Base-by-base conservation (phyloP, 2,888 invertebrate species). In the Phortica magna region DNA sequence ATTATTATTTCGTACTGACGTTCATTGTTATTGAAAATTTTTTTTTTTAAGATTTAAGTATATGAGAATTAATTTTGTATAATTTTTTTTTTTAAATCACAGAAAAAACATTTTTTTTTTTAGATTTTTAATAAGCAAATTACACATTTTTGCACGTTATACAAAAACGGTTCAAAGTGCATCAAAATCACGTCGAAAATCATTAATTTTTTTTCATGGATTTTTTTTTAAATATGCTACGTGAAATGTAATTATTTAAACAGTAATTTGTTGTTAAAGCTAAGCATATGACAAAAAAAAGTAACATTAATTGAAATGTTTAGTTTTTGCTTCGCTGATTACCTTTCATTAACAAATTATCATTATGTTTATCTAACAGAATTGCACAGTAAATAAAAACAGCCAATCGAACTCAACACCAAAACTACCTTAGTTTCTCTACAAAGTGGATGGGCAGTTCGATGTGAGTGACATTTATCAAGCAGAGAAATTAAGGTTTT, bases 81-180 rank as follows among this genome's bases (percentile, higher is more conserved):
- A 31, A 48, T 48, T 48, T 48, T 48, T 48, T 43, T 7, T 12
- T 9, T 5, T 6, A 48, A 71, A 53, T 14, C 31, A 42, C n/a
- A 68, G 17, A 19, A 42, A 68, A 42, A n/a, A 31, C 31, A 4
- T 64, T 64, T 64, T 31, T 2, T 22, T 9, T 7, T 10, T 9
- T 12, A n/a, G 6, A 17, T 39, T 65, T 65, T 65, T 41, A 65
- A 14, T 65, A 65, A 41, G 41, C 41, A 39, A 71, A n/a, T 55
- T 67, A 39, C 14, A 55, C 78, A 87, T 87, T 82, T 85, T 87
- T 84, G 75, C 84, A 87, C 86, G 88, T 81, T 80, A 80, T 83
- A 64, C 74, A n/a, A 82, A 81, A 55, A 75, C 79, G 76, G 73
- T 71, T 79, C 83, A 74, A 68, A 70, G 31, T 74, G 48, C 76